phyloP scores from a whole-genome alignment of 2,113 vertebrate species.

The Albula glossodonta region DNA sequence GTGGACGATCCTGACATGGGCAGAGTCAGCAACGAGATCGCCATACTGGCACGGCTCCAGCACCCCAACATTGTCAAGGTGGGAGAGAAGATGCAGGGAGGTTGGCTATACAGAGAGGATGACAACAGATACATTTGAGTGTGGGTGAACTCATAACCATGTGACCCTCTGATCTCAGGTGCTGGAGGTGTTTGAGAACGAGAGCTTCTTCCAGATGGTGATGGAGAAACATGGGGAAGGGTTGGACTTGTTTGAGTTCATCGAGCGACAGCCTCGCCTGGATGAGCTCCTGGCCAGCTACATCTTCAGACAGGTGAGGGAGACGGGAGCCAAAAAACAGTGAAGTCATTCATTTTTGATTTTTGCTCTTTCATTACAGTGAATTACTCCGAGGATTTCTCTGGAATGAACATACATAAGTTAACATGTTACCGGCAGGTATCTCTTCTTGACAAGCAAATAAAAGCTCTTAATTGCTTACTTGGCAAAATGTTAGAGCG shows the following conservation, averaged over 20 bases:
- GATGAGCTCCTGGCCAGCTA: conserved; percentile 90
- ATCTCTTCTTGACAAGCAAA: no score
- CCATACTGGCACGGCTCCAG: conserved; percentile 79
- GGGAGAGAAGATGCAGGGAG: neutral
- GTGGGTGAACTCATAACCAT: neutral
- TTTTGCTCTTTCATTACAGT: neutral
- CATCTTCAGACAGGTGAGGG: conserved; percentile 88
- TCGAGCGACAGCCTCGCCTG: conserved; percentile 82
- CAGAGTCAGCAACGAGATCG: conserved; percentile 84
- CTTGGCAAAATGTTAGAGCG: no score
- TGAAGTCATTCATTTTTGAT: neutral
- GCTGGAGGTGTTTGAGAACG: conserved; percentile 88
- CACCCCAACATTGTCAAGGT: conserved; percentile 90
- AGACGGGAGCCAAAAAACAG: neutral
- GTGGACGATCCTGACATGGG: conserved; percentile 83
- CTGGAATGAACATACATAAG: no score
- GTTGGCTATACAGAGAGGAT: neutral
- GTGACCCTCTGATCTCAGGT: conserved; percentile 64
- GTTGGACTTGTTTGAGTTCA: conserved; percentile 92
- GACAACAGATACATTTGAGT: neutral
- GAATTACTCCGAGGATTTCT: no score
- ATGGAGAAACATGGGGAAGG: conserved; percentile 94
- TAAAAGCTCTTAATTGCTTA: no score
- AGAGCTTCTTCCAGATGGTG: conserved; percentile 88
- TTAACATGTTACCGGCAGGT: no score